These are phyloP conservation scores for Poeciliopsis gracilis DNA, from an alignment of 2,797 vertebrate genomes.

Conservation along the genomic window DNA sequence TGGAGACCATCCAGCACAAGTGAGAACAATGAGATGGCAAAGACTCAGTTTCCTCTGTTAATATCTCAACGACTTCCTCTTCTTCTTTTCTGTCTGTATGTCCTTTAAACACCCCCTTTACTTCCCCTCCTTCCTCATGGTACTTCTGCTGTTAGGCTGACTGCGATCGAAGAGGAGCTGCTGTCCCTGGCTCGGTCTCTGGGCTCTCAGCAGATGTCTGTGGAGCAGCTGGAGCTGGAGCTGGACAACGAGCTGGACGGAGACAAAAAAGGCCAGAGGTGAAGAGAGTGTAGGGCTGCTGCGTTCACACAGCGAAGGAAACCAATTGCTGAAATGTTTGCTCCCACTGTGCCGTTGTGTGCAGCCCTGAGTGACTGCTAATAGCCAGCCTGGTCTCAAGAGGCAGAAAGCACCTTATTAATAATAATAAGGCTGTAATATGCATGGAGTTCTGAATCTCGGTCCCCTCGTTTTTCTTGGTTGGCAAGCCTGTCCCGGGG, in stretches of 20 bases:
- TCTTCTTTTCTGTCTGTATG: not conserved
- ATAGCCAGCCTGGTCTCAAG: conserved; percentile 41
- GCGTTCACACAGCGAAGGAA: conserved; percentile 10
- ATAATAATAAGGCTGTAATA: conserved; percentile 44
- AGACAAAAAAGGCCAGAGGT: conserved; percentile 83
- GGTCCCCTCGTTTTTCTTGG: conserved; percentile 60
- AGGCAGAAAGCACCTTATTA: conserved; percentile 38
- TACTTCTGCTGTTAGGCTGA: conserved; percentile 75
- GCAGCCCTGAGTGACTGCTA: conserved; percentile 29
- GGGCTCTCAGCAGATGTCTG: conserved; percentile 78
- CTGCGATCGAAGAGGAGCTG: conserved; percentile 84
- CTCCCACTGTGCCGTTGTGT: conserved; percentile 17
- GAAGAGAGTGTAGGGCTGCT: conserved; percentile 12
- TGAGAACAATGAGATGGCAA: conserved; percentile 64
- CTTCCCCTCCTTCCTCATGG: conserved; percentile 10
- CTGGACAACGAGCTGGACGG: conserved; percentile 78
- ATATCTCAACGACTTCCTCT: conserved; percentile 25
- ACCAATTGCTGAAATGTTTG: conserved; percentile 22
- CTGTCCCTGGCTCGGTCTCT: conserved; percentile 63
- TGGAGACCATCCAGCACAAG: conserved; percentile 92
- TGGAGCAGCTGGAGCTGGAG: conserved; percentile 85
- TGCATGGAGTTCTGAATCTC: conserved; percentile 38
- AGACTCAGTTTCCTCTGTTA: conserved; percentile 18
- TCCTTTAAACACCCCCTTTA: not conserved
- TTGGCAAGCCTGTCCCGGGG: conserved; percentile 59